Percentiles rank a stretch among this genome's conserved stretches.
These are phyloP conservation scores for Pygmarrhopalites habei DNA, from an alignment of 1,140 invertebrate genomes.

Conservation along the genomic window DNA sequence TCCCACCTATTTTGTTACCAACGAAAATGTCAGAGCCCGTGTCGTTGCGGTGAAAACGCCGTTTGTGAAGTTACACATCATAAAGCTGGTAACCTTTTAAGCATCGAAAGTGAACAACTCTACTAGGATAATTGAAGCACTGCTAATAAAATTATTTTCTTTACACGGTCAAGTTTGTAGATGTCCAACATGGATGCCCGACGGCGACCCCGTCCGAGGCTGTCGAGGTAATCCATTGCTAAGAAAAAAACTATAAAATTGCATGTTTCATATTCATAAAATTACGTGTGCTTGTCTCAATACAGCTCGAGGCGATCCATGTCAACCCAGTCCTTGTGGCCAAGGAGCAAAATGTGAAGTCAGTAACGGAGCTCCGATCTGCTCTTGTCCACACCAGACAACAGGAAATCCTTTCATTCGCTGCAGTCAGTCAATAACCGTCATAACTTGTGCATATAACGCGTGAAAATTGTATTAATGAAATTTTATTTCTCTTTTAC, in stretches of 20 bases:
- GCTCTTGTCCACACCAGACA: constrained; percentile 77
- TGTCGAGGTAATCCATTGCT: constrained; percentile 43
- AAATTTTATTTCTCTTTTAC: no score
- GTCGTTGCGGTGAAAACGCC: constrained; percentile 74
- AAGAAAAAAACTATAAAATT: constrained; percentile 28
- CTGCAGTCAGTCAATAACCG: constrained; percentile 64
- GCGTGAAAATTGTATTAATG: not conserved
- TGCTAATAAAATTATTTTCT: no score
- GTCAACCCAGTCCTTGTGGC: constrained; percentile 76
- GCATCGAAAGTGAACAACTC: no score
- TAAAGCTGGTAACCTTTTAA: no score
- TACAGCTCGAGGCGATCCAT: constrained; percentile 58
- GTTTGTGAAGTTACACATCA: constrained; percentile 82
- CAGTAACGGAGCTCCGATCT: constrained; percentile 76
- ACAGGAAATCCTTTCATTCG: constrained; percentile 85
- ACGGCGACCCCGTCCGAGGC: constrained; percentile 66
- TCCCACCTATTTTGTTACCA: constrained; percentile 72
- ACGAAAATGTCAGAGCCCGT: constrained; percentile 70
- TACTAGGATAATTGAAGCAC: no score
- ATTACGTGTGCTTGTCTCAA: constrained; percentile 29
- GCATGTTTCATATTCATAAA: constrained; percentile 43
- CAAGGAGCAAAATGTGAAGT: constrained; percentile 73
- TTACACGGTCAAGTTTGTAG: no score
- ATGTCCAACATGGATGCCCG: constrained; percentile 67
- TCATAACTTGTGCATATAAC: not conserved